Base-by-base conservation (phyloP, 2,888 invertebrate species). In the Trypoxylon attenuatum region DNA sequence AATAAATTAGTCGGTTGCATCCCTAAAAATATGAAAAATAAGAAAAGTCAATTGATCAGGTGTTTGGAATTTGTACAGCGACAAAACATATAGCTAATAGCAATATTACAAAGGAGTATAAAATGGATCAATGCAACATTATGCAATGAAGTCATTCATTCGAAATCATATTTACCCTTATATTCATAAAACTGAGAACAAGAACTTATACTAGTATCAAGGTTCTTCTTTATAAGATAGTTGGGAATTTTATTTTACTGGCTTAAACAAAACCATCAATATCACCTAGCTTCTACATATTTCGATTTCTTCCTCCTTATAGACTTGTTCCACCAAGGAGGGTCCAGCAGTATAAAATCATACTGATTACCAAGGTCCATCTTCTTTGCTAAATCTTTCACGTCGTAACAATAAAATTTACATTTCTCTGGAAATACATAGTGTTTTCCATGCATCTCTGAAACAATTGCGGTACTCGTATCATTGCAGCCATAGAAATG, bases 281-380 rank as follows among this genome's bases (percentile, higher is more conserved):
- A 75, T 81, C 89, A 94, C 89, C 92, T 92, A 72, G 92, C 88
- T 62, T 91, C 89, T 51, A 87, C 81, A 83, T 89, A 89, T 58
- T 90, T 90, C 74, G 88, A 88, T 81, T 92, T 94, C 81, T 94
- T 89, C 66, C 98, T 90, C 78, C 96, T 91, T 45, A 98, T 96
- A 69, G 95, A 97, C 87, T 96, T 97, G 85, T 98, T 98, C 89
- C 93, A 92, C 98, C 98, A 99, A 0, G 98, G 98, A 25, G 98
- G 98, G 88, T 99, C 99, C 73, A 97, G 89, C 15, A 98, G 87
- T 50, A 99, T 90, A 52, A 97, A 88, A 86, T 97, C 94, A 89
- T 91, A 98, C 62, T 88, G 89, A 56, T 84, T 84, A 5, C 88
- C 87, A 57, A 88, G 87, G 21, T 86, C 76, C 43, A 91, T 87